phyloP scores from a whole-genome alignment of 2,888 invertebrate species.

The Hofmannophila pseudospretella region DNA sequence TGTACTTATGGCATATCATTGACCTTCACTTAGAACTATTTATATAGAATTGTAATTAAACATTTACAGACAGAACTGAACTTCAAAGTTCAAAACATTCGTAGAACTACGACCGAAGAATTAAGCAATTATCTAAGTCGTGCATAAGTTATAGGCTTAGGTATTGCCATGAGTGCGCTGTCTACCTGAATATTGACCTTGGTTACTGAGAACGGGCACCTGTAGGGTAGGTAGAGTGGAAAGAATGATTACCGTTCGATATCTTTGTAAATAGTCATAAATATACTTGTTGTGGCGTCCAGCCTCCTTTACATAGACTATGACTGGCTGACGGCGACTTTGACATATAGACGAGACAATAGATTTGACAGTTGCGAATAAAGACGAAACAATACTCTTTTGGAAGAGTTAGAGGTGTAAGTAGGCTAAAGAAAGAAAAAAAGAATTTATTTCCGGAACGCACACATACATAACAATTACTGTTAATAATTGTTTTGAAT shows the following conservation, averaged over 20 bases:
- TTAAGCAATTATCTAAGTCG: constrained; percentile 1
- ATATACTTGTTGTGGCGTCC: no score
- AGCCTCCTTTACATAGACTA: no score
- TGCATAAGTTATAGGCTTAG: constrained; percentile 3
- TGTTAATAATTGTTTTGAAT: no score
- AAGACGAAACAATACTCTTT: no score
- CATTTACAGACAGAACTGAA: background rate
- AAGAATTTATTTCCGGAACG: no score
- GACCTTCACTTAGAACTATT: background rate
- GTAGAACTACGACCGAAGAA: background rate
- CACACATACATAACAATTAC: no score
- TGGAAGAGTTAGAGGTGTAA: no score
- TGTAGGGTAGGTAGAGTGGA: constrained; percentile 5
- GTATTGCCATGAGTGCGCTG: constrained; percentile 7
- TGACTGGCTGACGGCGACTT: no score
- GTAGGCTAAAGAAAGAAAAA: no score
- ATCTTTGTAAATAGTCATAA: no score
- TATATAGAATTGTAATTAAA: background rate
- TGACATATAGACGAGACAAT: no score
- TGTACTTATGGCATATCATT: background rate
- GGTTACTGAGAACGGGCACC: constrained; percentile 14
- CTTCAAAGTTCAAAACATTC: constrained; percentile 8
- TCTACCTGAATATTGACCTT: constrained; percentile 19
- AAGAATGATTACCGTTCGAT: constrained; percentile 3
- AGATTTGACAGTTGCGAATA: no score